A percentile compares a stretch with the other conserved stretches of the same genome.
phyloP scores from a whole-genome alignment of 2,113 vertebrate species.

The Thalassarche chlororhynchos region DNA sequence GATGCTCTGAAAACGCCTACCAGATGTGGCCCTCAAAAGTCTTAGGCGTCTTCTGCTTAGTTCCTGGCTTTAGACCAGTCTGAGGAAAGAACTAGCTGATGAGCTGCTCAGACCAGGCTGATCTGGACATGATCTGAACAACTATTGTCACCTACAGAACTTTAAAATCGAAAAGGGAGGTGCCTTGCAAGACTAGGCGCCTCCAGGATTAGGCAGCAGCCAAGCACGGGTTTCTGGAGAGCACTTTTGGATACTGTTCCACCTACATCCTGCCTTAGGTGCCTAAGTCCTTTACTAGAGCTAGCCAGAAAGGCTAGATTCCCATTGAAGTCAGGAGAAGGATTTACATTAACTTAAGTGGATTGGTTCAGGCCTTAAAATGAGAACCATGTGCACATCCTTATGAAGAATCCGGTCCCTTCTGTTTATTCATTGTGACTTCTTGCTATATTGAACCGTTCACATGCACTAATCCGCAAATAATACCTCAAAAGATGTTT shows the following conservation, averaged over 20 bases:
- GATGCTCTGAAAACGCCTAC: slow-evolving; percentile 29
- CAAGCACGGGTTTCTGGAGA: slow-evolving; percentile 40
- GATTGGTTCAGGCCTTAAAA: slow-evolving; percentile 42
- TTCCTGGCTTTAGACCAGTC: slow-evolving; percentile 25
- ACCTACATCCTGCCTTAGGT: slow-evolving; percentile 64
- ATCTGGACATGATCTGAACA: slow-evolving; percentile 35
- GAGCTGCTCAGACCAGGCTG: slow-evolving; percentile 39
- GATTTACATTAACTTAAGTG: slow-evolving; percentile 55
- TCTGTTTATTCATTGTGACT: slow-evolving; percentile 38
- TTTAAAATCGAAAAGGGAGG: slow-evolving; percentile 42
- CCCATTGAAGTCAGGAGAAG: slow-evolving; percentile 41
- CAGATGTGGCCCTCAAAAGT: slow-evolving; percentile 30
- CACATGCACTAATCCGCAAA: background rate
- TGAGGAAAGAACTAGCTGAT: background rate
- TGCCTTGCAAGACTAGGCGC: slow-evolving; percentile 48
- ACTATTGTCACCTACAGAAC: slow-evolving; percentile 47
- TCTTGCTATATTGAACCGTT: background rate
- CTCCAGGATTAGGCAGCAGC: slow-evolving; percentile 63
- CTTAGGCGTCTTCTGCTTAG: background rate
- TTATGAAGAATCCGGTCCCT: slow-evolving; percentile 6
- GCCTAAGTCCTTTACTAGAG: slow-evolving; percentile 43
- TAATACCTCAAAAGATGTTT: background rate
- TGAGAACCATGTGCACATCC: slow-evolving; percentile 64
- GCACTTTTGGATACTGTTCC: slow-evolving; percentile 38
- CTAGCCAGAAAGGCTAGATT: slow-evolving; percentile 48